Base-by-base conservation (phyloP, 1,140 invertebrate genomes). In the Heliconius hermathena region DNA sequence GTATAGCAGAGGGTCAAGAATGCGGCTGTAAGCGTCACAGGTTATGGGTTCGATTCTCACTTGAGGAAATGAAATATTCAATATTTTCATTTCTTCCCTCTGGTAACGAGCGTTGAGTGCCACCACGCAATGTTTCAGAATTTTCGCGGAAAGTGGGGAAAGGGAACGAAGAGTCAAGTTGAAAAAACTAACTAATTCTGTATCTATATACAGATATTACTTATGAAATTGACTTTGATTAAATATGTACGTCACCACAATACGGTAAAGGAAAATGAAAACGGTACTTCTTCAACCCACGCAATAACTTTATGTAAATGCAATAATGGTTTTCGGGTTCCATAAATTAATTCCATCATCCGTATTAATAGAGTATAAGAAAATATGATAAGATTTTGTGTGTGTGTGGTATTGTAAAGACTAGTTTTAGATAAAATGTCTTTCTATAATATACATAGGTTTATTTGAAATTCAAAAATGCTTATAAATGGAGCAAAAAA, bases 251-350 rank as follows among this genome's bases (percentile, higher is more conserved):
- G 46, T 52, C 76, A 77, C 60, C 29, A 36, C 26, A 20, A 52
- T 71, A 77, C 29, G 41, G 1, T 71, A n/a, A n/a, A 33, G 29
- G 29, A 33, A 72, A 72, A 77, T 71, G 76, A 29, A 72, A 77
- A 72, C 76, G 29, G 76, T 52, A 71, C 46, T 77, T 77, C 41
- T 77, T 71, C 41, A 52, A n/a, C 60, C 52, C 38, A 70, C 54
- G 71, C 57, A 70, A 78, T 70, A 78, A 49, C 72, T 78, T 74
- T 78, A 78, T 78, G 77, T 78, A 78, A 78, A 78, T 74, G 20
- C 73, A 78, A 70, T 78, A 78, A 78, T 78, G 54, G 72, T 52
- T 78, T 78, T 74, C 77, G 49, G 29, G 54, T 70, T 74, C 77
- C 57, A 73, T 74, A 52, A 72, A 74, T 78, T 78, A 78, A 77